phyloP scores from a whole-genome alignment of 1,140 invertebrate genomes.

The Drosophila grimshawi region DNA sequence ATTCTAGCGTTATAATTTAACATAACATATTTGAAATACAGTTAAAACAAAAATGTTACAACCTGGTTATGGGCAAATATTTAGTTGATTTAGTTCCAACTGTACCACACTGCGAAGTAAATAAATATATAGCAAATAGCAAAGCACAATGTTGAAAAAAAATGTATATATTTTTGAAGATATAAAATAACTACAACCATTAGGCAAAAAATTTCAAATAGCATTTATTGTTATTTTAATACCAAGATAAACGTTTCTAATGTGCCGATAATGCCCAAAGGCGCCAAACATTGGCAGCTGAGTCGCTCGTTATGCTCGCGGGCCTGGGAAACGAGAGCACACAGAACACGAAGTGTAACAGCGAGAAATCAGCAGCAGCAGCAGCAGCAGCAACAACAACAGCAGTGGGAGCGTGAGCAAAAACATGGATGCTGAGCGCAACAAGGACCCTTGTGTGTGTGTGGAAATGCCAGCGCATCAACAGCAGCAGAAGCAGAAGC shows the following conservation, averaged over 20 bases:
- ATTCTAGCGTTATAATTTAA: no score
- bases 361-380: constrained; percentile 29
- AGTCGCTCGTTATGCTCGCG: constrained; percentile 33
- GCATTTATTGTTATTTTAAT: constrained; percentile 14
- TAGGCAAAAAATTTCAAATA: not conserved
- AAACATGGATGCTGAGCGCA: constrained; percentile 70
- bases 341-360: constrained; percentile 43
- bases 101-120: no score
- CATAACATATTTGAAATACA: no score
- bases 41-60: no score
- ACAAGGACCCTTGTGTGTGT: constrained; percentile 57
- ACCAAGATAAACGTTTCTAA: constrained; percentile 24
- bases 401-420: constrained; percentile 40
- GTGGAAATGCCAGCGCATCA: constrained; percentile 63
- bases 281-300: constrained; percentile 47
- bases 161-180: not conserved
- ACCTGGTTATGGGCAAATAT: no score
- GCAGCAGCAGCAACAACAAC: constrained; percentile 22
- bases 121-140: no score
- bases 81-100: no score
- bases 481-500: constrained; percentile 44
- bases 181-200: not conserved
- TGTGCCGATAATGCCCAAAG: constrained; percentile 39
- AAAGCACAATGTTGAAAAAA: no score
- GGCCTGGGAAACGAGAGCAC: constrained; percentile 38